Base-by-base conservation (phyloP, 2,113 vertebrate species). In the Rhinogobius similis region DNA sequence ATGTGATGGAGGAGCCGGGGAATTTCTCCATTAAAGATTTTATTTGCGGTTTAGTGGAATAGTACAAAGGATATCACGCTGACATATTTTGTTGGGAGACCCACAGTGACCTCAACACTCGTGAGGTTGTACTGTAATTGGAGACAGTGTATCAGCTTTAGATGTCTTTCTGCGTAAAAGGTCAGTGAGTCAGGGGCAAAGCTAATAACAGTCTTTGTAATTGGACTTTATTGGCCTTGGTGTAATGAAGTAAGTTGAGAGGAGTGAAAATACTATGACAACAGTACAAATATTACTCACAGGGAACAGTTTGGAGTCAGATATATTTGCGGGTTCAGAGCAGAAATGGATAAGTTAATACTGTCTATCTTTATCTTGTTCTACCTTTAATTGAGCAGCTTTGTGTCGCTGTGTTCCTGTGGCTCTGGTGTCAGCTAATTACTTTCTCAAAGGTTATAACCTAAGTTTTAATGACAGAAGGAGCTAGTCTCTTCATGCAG, bases 111-210 rank as follows among this genome's bases (percentile, higher is more conserved):
- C 10, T 66, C 7, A 36, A 43, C 55, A 70, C n/a, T 32, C 62
- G 62, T n/a, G 53, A 36, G 53, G 74, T 75, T 16, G 65, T 20
- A 27, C 66, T 36, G 79, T 80, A 78, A 86, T 68, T 72, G 66
- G 62, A 82, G 61, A 72, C 73, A 13, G 48, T 48, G 38, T 77
- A 23, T 67, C 26, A 55, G 65, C 29, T 44, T 73, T 65, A 67
- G 61, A 77, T 70, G 62, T 75, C 24, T 11, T 65, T 65, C 38
- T 73, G 21, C 24, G 52, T 53, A 59, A 36, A 36, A 27, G 32
- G 63, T n/a, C 43, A 69, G 38, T 10, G 24, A 69, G 56, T 63
- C 65, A 27, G 6, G 41, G 14, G n/a, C 14, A 71, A 26, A 43
- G 63, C 56, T 74, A 68, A 59, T 79, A 64, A 62, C 52, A 61